These are phyloP conservation scores for Xiphophorus couchianus DNA, from an alignment of 2,113 vertebrate genomes.

Conservation along the genomic window DNA sequence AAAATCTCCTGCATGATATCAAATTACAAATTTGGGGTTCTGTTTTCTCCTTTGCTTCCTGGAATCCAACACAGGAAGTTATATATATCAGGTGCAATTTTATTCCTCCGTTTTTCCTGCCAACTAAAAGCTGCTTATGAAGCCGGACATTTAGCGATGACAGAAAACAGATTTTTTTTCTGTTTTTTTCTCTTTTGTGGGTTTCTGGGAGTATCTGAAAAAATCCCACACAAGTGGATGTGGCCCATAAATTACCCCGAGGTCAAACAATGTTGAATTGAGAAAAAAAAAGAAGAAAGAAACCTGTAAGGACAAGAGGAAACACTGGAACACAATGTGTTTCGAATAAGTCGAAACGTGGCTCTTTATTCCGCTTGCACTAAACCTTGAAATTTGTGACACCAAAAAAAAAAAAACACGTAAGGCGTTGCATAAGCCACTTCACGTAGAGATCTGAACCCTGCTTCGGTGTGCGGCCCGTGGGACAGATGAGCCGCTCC, in stretches of 20 bases:
- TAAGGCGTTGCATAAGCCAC: background rate
- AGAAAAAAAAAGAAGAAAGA: background rate
- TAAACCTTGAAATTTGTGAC: constrained; percentile 2
- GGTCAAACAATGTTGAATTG: background rate
- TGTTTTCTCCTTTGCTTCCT: constrained; percentile 10
- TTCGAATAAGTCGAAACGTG: constrained; percentile 11
- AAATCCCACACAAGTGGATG: constrained; percentile 10
- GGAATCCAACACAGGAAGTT: background rate
- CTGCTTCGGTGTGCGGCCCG: background rate
- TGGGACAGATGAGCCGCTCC: background rate
- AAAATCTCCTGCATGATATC: background rate
- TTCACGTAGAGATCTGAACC: background rate
- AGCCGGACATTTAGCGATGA: background rate
- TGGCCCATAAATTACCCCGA: background rate
- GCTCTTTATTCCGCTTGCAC: background rate
- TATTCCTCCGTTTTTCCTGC: background rate
- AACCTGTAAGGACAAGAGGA: background rate
- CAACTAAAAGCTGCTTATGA: background rate
- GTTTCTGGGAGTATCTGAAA: background rate
- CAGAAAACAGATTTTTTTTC: background rate
- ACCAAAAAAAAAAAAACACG: constrained; percentile 32
- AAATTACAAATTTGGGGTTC: background rate
- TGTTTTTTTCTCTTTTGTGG: background rate
- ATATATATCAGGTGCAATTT: constrained; percentile 3
- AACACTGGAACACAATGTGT: constrained; percentile 18